Evolutionary conservation across 2,797 vertebrate species (phyloP).

Genomic region (Sebastiscus tertius): DNA sequence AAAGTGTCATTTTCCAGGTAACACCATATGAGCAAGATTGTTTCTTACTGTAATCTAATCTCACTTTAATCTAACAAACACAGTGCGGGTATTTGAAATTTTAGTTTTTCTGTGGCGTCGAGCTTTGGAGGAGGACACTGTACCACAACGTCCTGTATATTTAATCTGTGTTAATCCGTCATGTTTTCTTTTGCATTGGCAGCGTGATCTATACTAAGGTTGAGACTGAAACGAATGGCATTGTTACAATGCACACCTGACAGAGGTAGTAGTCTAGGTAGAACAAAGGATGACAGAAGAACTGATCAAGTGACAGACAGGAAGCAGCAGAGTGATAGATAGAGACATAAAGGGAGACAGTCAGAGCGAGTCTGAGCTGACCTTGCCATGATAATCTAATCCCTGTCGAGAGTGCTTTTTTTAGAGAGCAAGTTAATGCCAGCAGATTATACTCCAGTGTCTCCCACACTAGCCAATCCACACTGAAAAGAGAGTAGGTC

Average conservation of each 20-base stretch:
- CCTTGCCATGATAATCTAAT: constrained; percentile 88
- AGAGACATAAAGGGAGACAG: constrained; percentile 71
- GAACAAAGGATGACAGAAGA: not conserved
- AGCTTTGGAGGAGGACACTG: not conserved
- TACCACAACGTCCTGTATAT: not conserved
- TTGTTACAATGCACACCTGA: not conserved
- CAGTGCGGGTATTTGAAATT: not conserved
- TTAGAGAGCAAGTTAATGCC: constrained; percentile 88
- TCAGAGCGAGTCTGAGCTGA: constrained; percentile 77
- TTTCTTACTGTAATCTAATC: not conserved
- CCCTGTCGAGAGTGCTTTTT: constrained; percentile 88
- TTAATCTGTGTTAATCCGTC: constrained; percentile 38
- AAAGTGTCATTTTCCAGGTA: not conserved
- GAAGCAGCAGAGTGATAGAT: constrained; percentile 55
- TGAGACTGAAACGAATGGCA: not conserved
- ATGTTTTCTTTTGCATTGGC: not conserved
- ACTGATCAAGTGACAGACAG: constrained; percentile 50
- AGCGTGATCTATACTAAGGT: not conserved
- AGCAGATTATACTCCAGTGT: constrained; percentile 84
- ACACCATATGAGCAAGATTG: not conserved
- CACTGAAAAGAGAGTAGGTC: constrained; percentile 63
- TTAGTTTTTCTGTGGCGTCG: not conserved
- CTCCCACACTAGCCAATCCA: constrained; percentile 81
- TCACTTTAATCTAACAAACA: constrained; percentile 4
- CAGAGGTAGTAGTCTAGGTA: not conserved